Conservation (phyloP, 2,113 vertebrate genomes). For the Rattus norvegicus region GRCr8 NC_086028.1:46104001-46104500, state of each 20-base stretch:
- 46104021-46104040: background rate
- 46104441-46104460: background rate
- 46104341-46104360: background rate
- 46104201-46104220: background rate
- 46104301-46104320: background rate
- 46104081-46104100: background rate
- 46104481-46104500: background rate
- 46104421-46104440: fast-evolving
- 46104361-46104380: background rate
- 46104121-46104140: background rate
- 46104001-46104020: background rate
- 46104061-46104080: background rate
- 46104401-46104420: slow-evolving; percentile 8
- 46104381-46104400: background rate
- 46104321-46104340: background rate
- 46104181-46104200: background rate
- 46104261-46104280: background rate
- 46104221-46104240: background rate
- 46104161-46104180: background rate
- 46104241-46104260: background rate
- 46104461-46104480: background rate
- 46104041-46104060: fast-evolving
- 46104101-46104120: background rate
- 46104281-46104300: background rate
- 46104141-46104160: background rate